Evolutionary conservation across 2,888 invertebrate genomes (phyloP), one percentile per base, ranked within the genome.

Genomic region (Chaetogeoica ovagalla): DNA sequence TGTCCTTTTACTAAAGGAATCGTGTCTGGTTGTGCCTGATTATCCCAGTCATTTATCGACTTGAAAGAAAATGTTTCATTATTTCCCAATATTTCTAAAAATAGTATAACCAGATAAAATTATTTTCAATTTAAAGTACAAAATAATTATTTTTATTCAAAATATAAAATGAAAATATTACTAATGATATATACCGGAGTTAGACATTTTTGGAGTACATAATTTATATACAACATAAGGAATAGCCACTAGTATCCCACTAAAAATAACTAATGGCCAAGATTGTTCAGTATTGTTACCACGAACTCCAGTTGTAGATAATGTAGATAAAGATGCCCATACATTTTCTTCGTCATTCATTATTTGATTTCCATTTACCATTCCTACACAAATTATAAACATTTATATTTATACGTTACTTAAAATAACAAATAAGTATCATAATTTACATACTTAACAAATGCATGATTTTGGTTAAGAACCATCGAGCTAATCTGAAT

Each of bases 141-240:
- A 48, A 48, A 13, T 15, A 15, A 3, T 48, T 11, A 13, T 48
- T 13, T 48, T 3, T 11, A 11, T 13, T 11, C 13, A 48, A 11
- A 13, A 13, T 11, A 48, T 48, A 48, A 13, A 43, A 43, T 43
- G 43, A 43, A 48, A 48, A 48, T 13, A 48, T 48, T 13, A 48
- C 48, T 48, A 48, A 48, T 13, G 0, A 1, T 0, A 9, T 43
- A 6, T 15, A 48, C 8, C 13, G 13, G 30, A 15, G 11, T 13
- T 48, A 48, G 79, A 55, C 4, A 71, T 65, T n/a, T 68, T 48
- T 43, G 71, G 68, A 30, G 72, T 81, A 13, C 82, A 57, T 62
- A 96, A 89, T 86, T 91, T 93, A 88, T 94, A 93, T 82, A 97
- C 92, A 69, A 98, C 88, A 88, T 96, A 98, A 0, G 98, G 98